Percentiles rank a stretch among this genome's conserved stretches.
These are phyloP conservation scores for Diglossa brunneiventris DNA, from an alignment of 2,113 vertebrate species.

Conservation along the genomic window DNA sequence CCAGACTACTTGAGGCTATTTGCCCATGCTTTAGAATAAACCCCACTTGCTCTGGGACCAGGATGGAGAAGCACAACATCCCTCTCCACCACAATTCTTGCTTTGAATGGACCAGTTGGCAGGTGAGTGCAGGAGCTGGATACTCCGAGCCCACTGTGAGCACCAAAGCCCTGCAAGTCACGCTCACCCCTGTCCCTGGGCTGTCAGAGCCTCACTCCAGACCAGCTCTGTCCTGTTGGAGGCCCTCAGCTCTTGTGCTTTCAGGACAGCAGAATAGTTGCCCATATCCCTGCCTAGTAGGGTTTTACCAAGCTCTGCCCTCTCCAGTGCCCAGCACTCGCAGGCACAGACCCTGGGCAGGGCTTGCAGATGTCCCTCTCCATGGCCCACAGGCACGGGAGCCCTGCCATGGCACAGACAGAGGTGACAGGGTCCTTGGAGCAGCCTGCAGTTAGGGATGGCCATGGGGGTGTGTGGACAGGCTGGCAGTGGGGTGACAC, in stretches of 20 bases:
- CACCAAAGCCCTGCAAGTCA: background rate
- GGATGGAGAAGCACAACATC: background rate
- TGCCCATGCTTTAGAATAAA: background rate
- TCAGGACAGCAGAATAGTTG: background rate
- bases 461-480: fast-evolving
- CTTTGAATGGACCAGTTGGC: background rate
- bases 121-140: background rate
- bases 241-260: background rate
- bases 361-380: background rate
- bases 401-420: background rate
- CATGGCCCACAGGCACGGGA: background rate
- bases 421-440: fast-evolving
- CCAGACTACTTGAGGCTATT: background rate
- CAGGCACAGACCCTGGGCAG: background rate
- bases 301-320: background rate
- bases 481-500: background rate
- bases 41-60: background rate
- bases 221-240: background rate
- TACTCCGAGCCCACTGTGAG: background rate
- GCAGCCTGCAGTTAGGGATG: background rate
- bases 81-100: background rate
- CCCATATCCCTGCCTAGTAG: background rate
- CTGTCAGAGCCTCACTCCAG: background rate
- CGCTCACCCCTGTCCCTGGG: too few species aligned
- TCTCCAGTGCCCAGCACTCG: background rate